These are phyloP conservation scores for Folsomia candida DNA, from an alignment of 2,888 invertebrate species.

Conservation along the genomic window DNA sequence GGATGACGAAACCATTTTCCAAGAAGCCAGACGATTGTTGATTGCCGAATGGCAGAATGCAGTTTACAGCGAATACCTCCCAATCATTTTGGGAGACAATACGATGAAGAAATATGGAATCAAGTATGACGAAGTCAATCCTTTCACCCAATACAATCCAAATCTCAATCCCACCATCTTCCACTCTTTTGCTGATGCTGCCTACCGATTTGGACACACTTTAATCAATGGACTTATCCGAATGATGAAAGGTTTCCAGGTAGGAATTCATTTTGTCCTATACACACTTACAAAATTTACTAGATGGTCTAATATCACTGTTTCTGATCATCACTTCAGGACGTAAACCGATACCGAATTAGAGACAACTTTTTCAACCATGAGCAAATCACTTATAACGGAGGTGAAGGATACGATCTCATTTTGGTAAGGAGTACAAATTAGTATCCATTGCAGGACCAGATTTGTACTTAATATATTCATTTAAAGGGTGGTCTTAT, in stretches of 20 bases:
- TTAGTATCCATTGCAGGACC: too few species aligned
- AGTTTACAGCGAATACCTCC: conserved; percentile 47
- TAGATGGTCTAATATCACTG: not conserved
- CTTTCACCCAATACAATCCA: conserved; percentile 40
- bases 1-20: conserved; percentile 47
- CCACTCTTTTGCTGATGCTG: conserved; percentile 47
- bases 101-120: conserved; percentile 39
- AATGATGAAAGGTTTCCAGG: conserved; percentile 40
- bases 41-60: conserved; percentile 48
- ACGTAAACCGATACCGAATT: conserved; percentile 36
- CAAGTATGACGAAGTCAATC: conserved; percentile 24
- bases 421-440: too few species aligned
- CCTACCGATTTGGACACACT: conserved; percentile 48
- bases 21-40: conserved; percentile 45
- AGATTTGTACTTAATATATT: too few species aligned
- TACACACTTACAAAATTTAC: not conserved
- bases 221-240: conserved; percentile 45
- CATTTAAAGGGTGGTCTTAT: conserved; percentile 46
- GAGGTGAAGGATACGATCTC: conserved; percentile 46
- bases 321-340: not conserved
- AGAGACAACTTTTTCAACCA: conserved; percentile 47
- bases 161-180: conserved; percentile 41
- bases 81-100: conserved; percentile 43
- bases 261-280: not conserved
- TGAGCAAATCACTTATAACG: conserved; percentile 40